Conservation (phyloP, 2,888 invertebrate genomes). For the Balanococcus diminutus region DNA sequence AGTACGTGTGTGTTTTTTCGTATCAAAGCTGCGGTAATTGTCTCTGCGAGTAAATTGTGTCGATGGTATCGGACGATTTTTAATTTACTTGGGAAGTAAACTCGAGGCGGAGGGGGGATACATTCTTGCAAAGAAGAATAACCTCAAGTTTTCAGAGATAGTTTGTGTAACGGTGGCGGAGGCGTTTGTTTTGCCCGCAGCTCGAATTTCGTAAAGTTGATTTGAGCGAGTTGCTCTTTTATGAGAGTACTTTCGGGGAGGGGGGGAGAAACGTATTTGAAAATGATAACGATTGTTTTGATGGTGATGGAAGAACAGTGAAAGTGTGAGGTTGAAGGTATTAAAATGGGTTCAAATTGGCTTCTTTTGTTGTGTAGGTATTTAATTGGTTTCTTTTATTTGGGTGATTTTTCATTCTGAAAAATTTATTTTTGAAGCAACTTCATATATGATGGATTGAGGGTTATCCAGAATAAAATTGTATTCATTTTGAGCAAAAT, state of each 20-base stretch:
- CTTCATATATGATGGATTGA: too few relatives aligned
- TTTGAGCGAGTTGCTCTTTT: background rate
- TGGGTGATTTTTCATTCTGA: too few relatives aligned
- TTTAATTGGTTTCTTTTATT: too few relatives aligned
- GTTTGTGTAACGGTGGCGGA: background rate
- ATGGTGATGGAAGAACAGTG: too few relatives aligned
- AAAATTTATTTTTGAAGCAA: too few relatives aligned
- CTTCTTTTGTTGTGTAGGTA: too few relatives aligned
- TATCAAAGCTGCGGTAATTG: background rate
- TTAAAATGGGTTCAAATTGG: too few relatives aligned
- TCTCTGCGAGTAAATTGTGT: background rate
- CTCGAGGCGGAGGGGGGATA: background rate
- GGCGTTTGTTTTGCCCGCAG: background rate
- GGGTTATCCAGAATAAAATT: too few relatives aligned
- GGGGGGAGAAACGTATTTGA: background rate
- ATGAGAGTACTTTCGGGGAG: background rate
- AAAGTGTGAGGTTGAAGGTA: too few relatives aligned
- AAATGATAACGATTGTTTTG: background rate
- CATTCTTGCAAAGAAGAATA: too few relatives aligned
- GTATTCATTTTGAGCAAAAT: too few relatives aligned
- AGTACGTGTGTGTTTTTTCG: background rate
- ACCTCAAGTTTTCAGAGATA: background rate
- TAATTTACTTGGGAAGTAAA: background rate
- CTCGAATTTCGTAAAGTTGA: background rate
- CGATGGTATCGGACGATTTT: background rate